Evolutionary conservation across 2,888 invertebrate species (phyloP).

Genomic region (Agrotis puta): DNA sequence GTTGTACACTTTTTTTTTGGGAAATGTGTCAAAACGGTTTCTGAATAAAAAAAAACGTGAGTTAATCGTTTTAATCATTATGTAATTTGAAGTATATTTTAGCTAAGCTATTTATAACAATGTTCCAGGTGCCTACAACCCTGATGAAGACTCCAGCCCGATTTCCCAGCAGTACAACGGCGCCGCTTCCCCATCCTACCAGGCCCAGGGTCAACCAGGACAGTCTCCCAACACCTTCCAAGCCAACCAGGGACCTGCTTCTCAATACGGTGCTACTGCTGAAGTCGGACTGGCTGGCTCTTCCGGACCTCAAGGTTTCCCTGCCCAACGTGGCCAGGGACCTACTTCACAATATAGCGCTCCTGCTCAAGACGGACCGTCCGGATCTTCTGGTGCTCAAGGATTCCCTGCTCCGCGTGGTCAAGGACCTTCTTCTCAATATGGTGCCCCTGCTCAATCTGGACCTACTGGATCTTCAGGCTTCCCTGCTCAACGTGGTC

Average conservation of each 20-base stretch:
- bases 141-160: constrained; percentile 77
- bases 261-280: constrained; percentile 46
- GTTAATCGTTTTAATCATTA: too few relatives aligned
- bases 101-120: neutral
- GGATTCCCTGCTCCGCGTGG: constrained; percentile 25
- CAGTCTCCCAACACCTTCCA: constrained; percentile 28
- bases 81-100: neutral
- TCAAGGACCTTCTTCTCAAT: constrained; percentile 35
- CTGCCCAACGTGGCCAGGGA: constrained; percentile 15
- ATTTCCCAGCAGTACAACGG: constrained; percentile 69
- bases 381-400: constrained; percentile 50
- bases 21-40: neutral
- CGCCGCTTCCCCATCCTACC: constrained; percentile 49
- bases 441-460: constrained; percentile 39
- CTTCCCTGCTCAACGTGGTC: constrained; percentile 14
- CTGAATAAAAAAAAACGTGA: neutral
- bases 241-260: constrained; percentile 7
- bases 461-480: neutral
- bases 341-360: constrained; percentile 26
- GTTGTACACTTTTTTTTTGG: neutral
- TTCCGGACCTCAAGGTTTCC: constrained; percentile 10
- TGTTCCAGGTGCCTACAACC: constrained; percentile 85
- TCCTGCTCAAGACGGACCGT: constrained; percentile 24
- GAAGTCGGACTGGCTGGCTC: constrained; percentile 3
- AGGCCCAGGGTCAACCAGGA: constrained; percentile 50